Evolutionary conservation across 2,888 invertebrate genomes (phyloP).

Genomic region (Campoplex capitator): DNA sequence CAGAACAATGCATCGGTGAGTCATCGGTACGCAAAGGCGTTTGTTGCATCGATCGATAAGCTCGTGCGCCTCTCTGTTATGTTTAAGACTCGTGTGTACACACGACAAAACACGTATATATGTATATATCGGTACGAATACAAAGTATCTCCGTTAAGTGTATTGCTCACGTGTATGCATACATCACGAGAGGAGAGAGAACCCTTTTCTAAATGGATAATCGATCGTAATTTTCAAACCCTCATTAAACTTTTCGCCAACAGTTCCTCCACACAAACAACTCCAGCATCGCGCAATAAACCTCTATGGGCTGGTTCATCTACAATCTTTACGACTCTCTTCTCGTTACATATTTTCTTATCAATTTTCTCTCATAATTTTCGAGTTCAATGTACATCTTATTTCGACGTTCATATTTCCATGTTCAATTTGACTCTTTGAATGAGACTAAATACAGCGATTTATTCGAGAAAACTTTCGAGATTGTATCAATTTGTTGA

Average conservation of each 20-base stretch:
- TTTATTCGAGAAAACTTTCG: neutral
- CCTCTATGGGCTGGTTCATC: neutral
- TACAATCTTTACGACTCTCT: neutral
- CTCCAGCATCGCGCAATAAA: neutral
- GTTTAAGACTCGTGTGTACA: slow-evolving; percentile 51
- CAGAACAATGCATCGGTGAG: slow-evolving; percentile 66
- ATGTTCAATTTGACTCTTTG: no score
- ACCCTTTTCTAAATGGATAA: slow-evolving; percentile 57
- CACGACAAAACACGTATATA: neutral
- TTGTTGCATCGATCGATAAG: slow-evolving; percentile 70
- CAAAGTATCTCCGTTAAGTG: neutral
- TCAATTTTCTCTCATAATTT: neutral
- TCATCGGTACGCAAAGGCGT: slow-evolving; percentile 68
- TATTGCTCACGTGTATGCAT: neutral
- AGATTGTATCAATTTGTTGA: neutral
- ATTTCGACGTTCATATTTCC: neutral
- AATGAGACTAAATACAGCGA: neutral
- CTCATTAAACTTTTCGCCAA: slow-evolving; percentile 34
- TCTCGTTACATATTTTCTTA: no score
- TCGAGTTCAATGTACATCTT: neutral
- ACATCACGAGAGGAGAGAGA: neutral
- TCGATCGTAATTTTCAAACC: slow-evolving; percentile 59
- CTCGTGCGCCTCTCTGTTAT: slow-evolving; percentile 58
- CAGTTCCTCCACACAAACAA: slow-evolving; percentile 23
- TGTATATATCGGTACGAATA: neutral